phyloP scores from a whole-genome alignment of 2,888 invertebrate species.

The Steromphala cineraria region DNA sequence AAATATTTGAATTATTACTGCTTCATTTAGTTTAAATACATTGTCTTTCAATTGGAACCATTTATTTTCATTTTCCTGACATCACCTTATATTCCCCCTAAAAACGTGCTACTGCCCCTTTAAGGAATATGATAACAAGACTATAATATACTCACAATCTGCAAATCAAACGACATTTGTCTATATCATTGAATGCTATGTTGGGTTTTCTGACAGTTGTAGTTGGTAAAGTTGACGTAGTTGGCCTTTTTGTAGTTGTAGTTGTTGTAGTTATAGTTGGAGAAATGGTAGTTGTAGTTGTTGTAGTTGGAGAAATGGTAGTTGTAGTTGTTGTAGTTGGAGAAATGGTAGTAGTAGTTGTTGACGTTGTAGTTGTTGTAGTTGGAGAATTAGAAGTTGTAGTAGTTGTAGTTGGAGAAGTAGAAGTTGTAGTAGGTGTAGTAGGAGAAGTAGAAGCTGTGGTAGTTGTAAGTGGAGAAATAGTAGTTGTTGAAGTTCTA shows the following conservation, averaged over 20 bases:
- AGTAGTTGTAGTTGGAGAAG: background rate
- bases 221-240: too few species aligned
- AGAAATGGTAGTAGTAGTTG: background rate
- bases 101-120: too few species aligned
- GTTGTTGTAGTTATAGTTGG: slow-evolving; percentile 9
- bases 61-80: too few species aligned
- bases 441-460: background rate
- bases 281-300: background rate
- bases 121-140: too few species aligned
- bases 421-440: background rate
- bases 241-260: background rate
- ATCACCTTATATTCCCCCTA: too few species aligned
- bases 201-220: too few species aligned
- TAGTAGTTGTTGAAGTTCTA: background rate
- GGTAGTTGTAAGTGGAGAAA: background rate
- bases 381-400: background rate
- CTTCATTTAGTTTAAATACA: too few species aligned
- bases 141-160: too few species aligned
- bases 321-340: background rate
- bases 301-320: background rate
- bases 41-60: too few species aligned
- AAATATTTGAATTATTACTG: too few species aligned
- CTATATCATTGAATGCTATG: too few species aligned
- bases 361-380: background rate
- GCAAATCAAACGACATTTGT: too few species aligned